A percentile compares a stretch with the other conserved stretches of the same genome.
These are phyloP conservation scores for Heteractis magnifica DNA, from an alignment of 92 coral and sea anemone genomes.

Conservation along the genomic window DNA sequence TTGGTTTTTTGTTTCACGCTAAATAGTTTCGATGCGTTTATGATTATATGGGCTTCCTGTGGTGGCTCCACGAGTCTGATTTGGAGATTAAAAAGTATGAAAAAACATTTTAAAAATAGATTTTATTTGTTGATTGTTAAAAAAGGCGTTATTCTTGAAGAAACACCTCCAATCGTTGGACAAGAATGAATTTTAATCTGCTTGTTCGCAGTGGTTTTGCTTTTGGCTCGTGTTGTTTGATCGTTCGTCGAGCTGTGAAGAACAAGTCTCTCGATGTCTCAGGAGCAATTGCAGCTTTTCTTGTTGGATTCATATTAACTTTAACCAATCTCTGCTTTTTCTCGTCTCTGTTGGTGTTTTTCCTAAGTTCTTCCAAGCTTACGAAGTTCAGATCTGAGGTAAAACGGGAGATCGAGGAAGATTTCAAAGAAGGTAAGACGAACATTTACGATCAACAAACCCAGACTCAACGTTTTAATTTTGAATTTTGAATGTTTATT, in stretches of 20 bases:
- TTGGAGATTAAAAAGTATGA: too few relatives aligned
- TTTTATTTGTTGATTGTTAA: not conserved
- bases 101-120: too few relatives aligned
- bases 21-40: too few relatives aligned
- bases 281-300: constrained; percentile 84
- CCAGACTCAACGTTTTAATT: not conserved
- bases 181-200: constrained; percentile 49
- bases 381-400: constrained; percentile 86
- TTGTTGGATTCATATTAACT: constrained; percentile 86
- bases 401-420: constrained; percentile 86
- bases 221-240: constrained; percentile 48
- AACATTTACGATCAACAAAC: not conserved
- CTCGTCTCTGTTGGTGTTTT: constrained; percentile 71
- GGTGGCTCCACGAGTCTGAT: too few relatives aligned
- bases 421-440: constrained; percentile 89
- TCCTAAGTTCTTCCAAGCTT: constrained; percentile 77
- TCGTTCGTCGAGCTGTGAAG: constrained; percentile 71
- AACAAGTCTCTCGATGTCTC: constrained; percentile 75
- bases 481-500: not conserved
- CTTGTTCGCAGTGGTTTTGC: constrained; percentile 65
- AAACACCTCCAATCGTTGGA: not conserved
- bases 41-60: too few relatives aligned
- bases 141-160: not conserved
- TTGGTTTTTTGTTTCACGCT: too few relatives aligned
- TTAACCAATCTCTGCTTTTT: constrained; percentile 87